Evolutionary conservation across 1,140 invertebrate species (phyloP).

Genomic region (Linepithema humile): DNA sequence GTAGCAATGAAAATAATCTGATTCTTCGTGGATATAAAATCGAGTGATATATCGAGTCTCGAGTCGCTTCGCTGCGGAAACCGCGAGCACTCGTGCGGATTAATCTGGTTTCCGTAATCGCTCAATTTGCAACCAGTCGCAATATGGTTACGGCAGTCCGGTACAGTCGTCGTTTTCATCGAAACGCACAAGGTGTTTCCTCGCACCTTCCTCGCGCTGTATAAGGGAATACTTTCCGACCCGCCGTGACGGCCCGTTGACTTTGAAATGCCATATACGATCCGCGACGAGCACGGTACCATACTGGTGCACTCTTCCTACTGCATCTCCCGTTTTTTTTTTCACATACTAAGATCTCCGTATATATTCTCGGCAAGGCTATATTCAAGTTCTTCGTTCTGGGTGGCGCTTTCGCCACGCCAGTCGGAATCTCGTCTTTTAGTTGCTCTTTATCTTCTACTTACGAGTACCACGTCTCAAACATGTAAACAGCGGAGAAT

Average conservation of each 20-base stretch:
- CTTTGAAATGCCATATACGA: conserved; percentile 56
- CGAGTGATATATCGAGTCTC: too few species aligned
- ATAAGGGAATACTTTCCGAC: conserved; percentile 43
- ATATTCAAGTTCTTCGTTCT: conserved; percentile 13
- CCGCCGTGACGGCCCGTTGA: conserved; percentile 27
- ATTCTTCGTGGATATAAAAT: too few species aligned
- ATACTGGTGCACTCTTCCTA: conserved; percentile 30
- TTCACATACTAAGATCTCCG: background rate
- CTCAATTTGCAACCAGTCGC: conserved; percentile 37
- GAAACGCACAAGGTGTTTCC: conserved; percentile 61
- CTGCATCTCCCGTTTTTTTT: background rate
- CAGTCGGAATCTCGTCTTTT: background rate
- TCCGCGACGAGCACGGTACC: conserved; percentile 26
- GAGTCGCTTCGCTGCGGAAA: conserved; percentile 25
- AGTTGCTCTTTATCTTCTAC: background rate
- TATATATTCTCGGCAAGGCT: background rate
- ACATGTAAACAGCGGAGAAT: background rate
- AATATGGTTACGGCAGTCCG: background rate
- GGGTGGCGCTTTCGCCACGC: background rate
- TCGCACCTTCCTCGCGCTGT: conserved; percentile 56
- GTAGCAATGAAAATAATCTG: too few species aligned
- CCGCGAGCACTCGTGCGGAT: background rate
- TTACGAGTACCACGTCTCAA: background rate
- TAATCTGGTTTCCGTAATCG: conserved; percentile 36
- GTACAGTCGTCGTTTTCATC: conserved; percentile 12